These are phyloP conservation scores for Bovichtus variegatus DNA, from an alignment of 2,797 vertebrate species.

Conservation along the genomic window DNA sequence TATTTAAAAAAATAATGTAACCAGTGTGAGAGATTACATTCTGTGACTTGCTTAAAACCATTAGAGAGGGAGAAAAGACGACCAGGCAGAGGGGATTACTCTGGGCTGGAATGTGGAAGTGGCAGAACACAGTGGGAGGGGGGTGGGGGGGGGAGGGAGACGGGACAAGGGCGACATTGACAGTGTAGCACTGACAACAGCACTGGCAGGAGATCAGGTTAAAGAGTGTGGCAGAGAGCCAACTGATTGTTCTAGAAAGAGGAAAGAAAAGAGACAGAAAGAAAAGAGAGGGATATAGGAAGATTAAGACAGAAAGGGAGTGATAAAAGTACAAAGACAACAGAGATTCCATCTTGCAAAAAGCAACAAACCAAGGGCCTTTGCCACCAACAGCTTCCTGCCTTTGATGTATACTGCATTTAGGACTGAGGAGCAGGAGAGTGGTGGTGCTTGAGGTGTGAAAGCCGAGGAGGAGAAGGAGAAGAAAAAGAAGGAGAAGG, in stretches of 20 bases:
- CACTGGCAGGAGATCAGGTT: slow-evolving; percentile 68
- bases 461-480: slow-evolving; percentile 36
- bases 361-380: slow-evolving; percentile 70
- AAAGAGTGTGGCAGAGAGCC: slow-evolving; percentile 62
- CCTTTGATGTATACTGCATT: slow-evolving; percentile 82
- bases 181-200: slow-evolving; percentile 65
- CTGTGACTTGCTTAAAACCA: slow-evolving; percentile 78
- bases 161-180: slow-evolving; percentile 63
- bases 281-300: slow-evolving; percentile 48
- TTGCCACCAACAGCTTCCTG: slow-evolving; percentile 76
- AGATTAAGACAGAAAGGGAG: slow-evolving; percentile 44
- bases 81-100: slow-evolving; percentile 74
- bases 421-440: slow-evolving; percentile 64
- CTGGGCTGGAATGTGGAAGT: slow-evolving; percentile 72
- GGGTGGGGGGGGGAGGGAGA: slow-evolving; percentile 7
- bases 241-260: slow-evolving; percentile 68
- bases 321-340: slow-evolving; percentile 68
- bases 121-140: slow-evolving; percentile 49
- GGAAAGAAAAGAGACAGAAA: slow-evolving; percentile 40
- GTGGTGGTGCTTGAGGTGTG: slow-evolving; percentile 58
- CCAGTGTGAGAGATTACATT: slow-evolving; percentile 82
- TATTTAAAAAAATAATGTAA: slow-evolving; percentile 78
- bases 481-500: slow-evolving; percentile 27
- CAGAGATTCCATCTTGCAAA: slow-evolving; percentile 75
- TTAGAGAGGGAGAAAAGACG: slow-evolving; percentile 70